Conservation (phyloP, 2,113 vertebrate species). For the Myrmecobius fasciatus region DNA sequence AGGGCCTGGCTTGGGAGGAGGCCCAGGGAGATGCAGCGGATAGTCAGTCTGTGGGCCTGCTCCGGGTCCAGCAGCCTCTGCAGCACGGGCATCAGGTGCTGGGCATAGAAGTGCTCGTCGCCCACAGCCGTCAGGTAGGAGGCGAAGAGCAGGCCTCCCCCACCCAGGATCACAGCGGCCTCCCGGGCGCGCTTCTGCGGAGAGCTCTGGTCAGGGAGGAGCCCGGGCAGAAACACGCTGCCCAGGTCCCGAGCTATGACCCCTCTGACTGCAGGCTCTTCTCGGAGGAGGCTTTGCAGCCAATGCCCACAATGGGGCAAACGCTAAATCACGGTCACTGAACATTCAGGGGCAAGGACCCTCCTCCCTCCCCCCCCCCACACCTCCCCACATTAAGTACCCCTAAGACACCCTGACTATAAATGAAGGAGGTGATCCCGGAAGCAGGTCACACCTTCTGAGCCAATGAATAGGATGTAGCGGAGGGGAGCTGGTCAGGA, state of each 20-base stretch:
- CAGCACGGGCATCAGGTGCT: conserved; percentile 89
- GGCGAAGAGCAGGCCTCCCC: conserved; percentile 87
- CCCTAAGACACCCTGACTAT: no score
- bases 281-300: background rate
- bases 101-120: conserved; percentile 90
- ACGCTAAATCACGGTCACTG: background rate
- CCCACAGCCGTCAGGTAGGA: conserved; percentile 88
- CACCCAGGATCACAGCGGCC: conserved; percentile 74
- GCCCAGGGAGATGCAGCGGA: conserved; percentile 86
- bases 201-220: no score
- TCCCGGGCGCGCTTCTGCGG: conserved; percentile 69
- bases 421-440: no score
- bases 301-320: background rate
- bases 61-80: conserved; percentile 89
- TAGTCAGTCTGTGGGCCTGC: conserved; percentile 86
- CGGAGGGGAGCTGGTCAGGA: no score
- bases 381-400: no score
- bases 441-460: no score
- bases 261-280: no score
- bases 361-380: no score
- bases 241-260: no score
- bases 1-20: conserved; percentile 85
- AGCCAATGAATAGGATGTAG: no score
- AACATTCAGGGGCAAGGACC: no score
- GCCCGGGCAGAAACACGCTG: background rate